Conservation (phyloP, 2,888 invertebrate species). For the Philaethria dido region DNA sequence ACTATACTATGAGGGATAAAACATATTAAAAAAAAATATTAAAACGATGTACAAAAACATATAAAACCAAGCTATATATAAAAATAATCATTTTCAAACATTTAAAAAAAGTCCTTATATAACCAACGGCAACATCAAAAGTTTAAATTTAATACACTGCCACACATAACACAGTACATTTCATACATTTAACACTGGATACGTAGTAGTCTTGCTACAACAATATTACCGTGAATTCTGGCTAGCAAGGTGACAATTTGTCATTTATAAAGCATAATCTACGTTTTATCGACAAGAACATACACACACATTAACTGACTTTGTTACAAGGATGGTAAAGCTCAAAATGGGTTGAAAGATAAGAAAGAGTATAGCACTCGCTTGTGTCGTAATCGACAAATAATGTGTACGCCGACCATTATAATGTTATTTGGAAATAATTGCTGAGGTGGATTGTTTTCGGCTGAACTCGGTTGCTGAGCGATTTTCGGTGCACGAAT, state of each 20-base stretch:
- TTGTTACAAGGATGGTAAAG: background rate
- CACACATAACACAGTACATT: background rate
- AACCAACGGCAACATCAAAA: background rate
- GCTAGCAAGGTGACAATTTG: conserved; percentile 42
- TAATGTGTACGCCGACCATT: conserved; percentile 73
- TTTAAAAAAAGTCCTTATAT: background rate
- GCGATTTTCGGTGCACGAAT: conserved; percentile 36
- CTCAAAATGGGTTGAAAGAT: conserved; percentile 3
- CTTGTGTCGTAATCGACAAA: conserved; percentile 70
- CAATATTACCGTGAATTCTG: conserved; percentile 30
- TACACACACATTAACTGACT: background rate
- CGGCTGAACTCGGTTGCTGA: conserved; percentile 33
- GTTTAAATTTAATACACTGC: too few relatives aligned
- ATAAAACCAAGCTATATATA: background rate
- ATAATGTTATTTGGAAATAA: conserved; percentile 78
- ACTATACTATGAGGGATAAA: too few relatives aligned
- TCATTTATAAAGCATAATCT: conserved; percentile 40
- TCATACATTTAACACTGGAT: background rate
- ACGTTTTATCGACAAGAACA: conserved; percentile 30
- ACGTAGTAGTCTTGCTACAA: conserved; percentile 7
- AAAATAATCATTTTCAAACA: too few relatives aligned
- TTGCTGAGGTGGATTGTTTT: conserved; percentile 53
- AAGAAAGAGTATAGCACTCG: conserved; percentile 29
- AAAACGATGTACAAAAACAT: too few relatives aligned
- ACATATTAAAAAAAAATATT: too few relatives aligned